Base-by-base conservation (phyloP, 64 coral and sea anemone genomes). In the Orbicella faveolata region DNA sequence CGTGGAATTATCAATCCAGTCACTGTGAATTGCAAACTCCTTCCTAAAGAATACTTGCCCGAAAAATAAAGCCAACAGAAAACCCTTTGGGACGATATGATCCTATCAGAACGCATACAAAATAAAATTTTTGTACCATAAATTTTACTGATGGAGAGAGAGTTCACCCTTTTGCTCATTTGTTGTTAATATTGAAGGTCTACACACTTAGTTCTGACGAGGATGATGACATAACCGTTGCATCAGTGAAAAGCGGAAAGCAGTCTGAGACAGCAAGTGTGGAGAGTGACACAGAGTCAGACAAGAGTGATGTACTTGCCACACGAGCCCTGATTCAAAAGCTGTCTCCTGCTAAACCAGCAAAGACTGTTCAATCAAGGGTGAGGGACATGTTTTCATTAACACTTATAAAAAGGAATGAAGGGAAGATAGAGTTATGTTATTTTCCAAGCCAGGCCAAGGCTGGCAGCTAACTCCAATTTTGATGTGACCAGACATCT, bases 271-370 rank as follows among this genome's bases (percentile, higher is more conserved):
- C 86, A 70, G 20, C 72, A 66, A 64, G 51, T 36, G 16, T 55
- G 2, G 53, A 69, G 9, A 74, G 75, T 19, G 90, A 92, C 18
- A 17, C 70, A 0, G 73, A 76, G 61, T 85, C 82, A 15, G 82
- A 85, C 13, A 85, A 52, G 11, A 92, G 90, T 86, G 90, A 92
- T 69, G 79, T 92, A 7, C 75, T 67, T 23, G 90, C 90, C 17
- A 92, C 90, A 25, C 68, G 90, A 35, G 90, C 81, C 41, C 75
- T 92, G 36, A 92, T 92, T 17, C 57, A 92, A 36, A 92, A 92
- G 73, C 90, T 92, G 2, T 92, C 90, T 14, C 90, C 90, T 53
- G 81, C 63, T 9, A 92, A 92, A 86, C 72, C 79, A 17, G 7
- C 75, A 20, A 92, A 89, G 21, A 20, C 65, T 62, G 3, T 9